Conservation (phyloP, 2,888 invertebrate species). For the Trachelus stipa region DNA sequence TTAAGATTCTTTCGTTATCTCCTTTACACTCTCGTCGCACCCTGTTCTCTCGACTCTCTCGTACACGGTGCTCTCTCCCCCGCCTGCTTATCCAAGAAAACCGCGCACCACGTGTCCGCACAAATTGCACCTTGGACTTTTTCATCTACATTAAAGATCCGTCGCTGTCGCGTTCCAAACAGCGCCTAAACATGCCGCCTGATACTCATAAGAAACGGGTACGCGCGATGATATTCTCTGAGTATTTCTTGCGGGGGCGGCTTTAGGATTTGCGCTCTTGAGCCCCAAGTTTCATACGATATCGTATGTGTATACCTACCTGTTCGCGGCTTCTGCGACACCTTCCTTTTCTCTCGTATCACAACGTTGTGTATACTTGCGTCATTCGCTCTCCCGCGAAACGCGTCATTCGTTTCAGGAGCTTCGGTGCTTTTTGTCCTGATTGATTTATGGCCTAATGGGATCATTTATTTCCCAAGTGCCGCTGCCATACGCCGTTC, state of each 20-base stretch:
- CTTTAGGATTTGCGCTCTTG: background rate
- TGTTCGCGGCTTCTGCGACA: constrained; percentile 13
- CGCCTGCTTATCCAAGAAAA: background rate
- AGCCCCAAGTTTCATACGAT: background rate
- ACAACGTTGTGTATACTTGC: background rate
- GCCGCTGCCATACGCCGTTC: too few relatives aligned
- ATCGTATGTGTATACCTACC: background rate
- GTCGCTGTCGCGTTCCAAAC: constrained; percentile 52
- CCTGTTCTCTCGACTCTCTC: constrained; percentile 15
- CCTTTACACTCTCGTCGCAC: constrained; percentile 12
- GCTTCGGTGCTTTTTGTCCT: constrained; percentile 48
- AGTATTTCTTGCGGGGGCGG: constrained; percentile 24
- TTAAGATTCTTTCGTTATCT: background rate
- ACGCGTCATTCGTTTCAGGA: constrained; percentile 27
- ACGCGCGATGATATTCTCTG: constrained; percentile 18
- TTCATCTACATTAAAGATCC: constrained; percentile 31
- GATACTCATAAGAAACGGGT: constrained; percentile 19
- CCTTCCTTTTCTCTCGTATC: constrained; percentile 6
- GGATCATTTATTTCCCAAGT: constrained; percentile 49
- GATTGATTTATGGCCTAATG: constrained; percentile 60
- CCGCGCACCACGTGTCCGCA: constrained; percentile 45
- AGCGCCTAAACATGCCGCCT: constrained; percentile 54
- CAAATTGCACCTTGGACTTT: constrained; percentile 1
- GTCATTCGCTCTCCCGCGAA: constrained; percentile 19
- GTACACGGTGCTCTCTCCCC: background rate